Base-by-base conservation (phyloP, 2,113 vertebrate species). In the Oplegnathus fasciatus region DNA sequence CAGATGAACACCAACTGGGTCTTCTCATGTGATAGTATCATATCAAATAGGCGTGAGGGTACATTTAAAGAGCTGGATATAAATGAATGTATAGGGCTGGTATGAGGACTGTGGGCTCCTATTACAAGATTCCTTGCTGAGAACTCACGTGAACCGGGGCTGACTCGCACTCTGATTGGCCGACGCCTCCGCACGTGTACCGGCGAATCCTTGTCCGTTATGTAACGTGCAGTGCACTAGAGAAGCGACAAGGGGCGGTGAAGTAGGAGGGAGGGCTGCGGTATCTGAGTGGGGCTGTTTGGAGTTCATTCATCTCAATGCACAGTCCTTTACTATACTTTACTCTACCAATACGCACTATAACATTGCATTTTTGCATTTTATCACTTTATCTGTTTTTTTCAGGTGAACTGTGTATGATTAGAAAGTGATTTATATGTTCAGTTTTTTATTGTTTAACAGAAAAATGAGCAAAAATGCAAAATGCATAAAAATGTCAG, bases 141-240 rank as follows among this genome's bases (percentile, higher is more conserved):
- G 75, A 69, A 66, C 57, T 86, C 91, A 94, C 85, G 88, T 91
- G 91, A 86, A 81, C 67, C 2, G 46, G 1, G 10, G 30, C 42
- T 28, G 57, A 30, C 69, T 75, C 71, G 48, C 26, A 2, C 22
- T 34, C 72, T 78, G 75, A 93, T 91, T 91, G 93, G 90, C 74
- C 44, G 52, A 5, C 10, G 15, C 26, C 18, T 1, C 61, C 1
- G 88, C 93, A 94, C 93, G 92, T 95, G 94, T 89, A 81, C 70
- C 76, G 48, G 77, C 65, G 65, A 85, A 62, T 83, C 44, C 54
- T 26, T 0, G 67, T 72, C 75, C 58, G 32, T 92, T 93, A 91
- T 73, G 86, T 91, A 91, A 94, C 72, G 84, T 76, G 78, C 17
- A 7, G 1, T 0, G 65, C 48, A 40, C 4, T 13, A 42, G 57